phyloP scores from a whole-genome alignment of 2,888 invertebrate species.

The Melikaiella ostensackeni region DNA sequence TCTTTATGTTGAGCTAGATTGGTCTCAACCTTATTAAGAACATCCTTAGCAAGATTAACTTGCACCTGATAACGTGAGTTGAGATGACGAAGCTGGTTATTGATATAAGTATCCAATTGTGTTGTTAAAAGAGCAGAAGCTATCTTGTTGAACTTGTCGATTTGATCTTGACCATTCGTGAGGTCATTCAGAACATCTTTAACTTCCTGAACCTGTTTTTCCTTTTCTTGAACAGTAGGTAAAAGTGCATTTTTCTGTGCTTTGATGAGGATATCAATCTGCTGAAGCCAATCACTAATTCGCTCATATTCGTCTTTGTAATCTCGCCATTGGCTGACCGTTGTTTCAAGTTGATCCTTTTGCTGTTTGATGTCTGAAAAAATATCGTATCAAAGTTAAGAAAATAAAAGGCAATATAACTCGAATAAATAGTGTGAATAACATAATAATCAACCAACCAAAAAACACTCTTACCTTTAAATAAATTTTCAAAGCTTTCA shows the following conservation, averaged over 20 bases:
- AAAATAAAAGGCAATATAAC: background rate
- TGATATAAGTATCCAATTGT: conserved; percentile 91
- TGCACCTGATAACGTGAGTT: conserved; percentile 94
- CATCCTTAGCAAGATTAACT: conserved; percentile 92
- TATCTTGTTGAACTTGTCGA: conserved; percentile 89
- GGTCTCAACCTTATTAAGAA: conserved; percentile 92
- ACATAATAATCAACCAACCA: background rate
- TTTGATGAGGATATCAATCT: conserved; percentile 93
- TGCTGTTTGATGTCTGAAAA: conserved; percentile 87
- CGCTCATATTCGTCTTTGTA: conserved; percentile 96
- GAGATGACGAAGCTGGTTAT: conserved; percentile 90
- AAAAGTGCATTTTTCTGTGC: conserved; percentile 91
- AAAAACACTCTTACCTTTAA: conserved; percentile 79
- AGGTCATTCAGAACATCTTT: conserved; percentile 87
- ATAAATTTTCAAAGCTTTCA: conserved; percentile 90
- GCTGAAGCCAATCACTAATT: conserved; percentile 94
- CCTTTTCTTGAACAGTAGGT: conserved; percentile 89
- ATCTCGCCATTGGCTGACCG: conserved; percentile 90
- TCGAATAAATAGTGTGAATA: background rate
- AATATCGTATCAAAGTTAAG: background rate
- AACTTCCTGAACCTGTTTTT: conserved; percentile 90
- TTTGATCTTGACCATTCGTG: conserved; percentile 88
- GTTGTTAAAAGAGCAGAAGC: conserved; percentile 88
- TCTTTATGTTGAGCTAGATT: conserved; percentile 91
- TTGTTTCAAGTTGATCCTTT: conserved; percentile 89